Evolutionary conservation across 2,888 invertebrate genomes (phyloP), one percentile per base, ranked within the genome.

Genomic region (Cerastis rubricosa): DNA sequence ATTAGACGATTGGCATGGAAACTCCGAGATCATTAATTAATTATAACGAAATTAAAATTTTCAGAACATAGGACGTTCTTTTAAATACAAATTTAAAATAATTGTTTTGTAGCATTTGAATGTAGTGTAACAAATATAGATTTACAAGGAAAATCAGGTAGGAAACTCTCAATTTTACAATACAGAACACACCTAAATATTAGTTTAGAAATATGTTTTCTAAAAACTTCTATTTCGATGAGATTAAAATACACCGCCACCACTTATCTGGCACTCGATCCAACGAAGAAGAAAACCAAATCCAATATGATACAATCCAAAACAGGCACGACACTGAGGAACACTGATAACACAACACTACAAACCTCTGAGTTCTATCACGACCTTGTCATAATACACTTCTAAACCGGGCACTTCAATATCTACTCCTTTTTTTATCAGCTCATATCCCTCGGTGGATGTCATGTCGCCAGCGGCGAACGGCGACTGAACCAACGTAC

Each of bases 311-410:
- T 54, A 66, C 74, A 84, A 83, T 87, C 79, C 80, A 77, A 61
- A 78, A 64, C 22, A 66, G 61, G 75, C 85, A 87, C 73, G 80
- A 64, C 87, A 87, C 83, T 81, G 66, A 76, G 81, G 25, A 68
- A 74, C 81, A 85, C 81, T 84, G 69, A 81, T 80, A 80, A 85
- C 87, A 88, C 86, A 85, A 74, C 85, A 87, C 86, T 85, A 95
- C 95, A 90, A 94, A 97, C 97, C 97, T 97, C 97, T 94, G 29
- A 97, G 94, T 91, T 97, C 97, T 82, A 94, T 88, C 80, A 97
- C 97, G 77, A 97, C 96, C 93, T 97, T 97, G 89, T 97, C 97
- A 91, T 97, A 97, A 91, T 97, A 97, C 83, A 94, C 93, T 80
- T 97, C 97, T 89, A 97, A 91, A 59, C 97, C 97, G 6, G 97